Base-by-base conservation (phyloP, 2,888 invertebrate species). In the Nudaria mundana region DNA sequence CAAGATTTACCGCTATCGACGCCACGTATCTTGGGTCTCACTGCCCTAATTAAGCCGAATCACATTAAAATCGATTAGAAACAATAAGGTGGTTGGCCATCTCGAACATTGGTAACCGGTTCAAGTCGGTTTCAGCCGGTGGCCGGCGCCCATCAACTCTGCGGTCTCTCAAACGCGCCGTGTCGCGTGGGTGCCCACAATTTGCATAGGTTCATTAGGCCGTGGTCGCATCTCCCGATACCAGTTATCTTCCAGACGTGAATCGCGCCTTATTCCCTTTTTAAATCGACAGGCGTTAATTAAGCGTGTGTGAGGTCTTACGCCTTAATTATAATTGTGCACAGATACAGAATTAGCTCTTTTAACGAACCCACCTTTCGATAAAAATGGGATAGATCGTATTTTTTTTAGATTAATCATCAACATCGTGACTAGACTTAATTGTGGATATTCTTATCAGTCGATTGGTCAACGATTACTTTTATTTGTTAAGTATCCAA, bases 281-380 rank as follows among this genome's bases (percentile, higher is more conserved):
- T 60, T 64, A 48, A 51, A 55, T 66, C 56, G 55, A 51, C 64
- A 58, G 55, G 64, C 67, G 66, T 78, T 77, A 78, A 79, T 79
- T 77, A 76, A 77, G 60, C 63, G 51, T 65, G 81, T 74, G 81
- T 81, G 81, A 77, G 81, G 81, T 81, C 80, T 71, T 49, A 72
- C 81, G 77, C 81, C 71, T 77, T 74, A 66, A 70, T 71, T 78
- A 71, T 79, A 76, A 80, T 76, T 76, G 75, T 60, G 52, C 56
- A 49, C 56, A 61, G 70, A 68, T 68, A 63, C 64, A 48, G 68
- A 71, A 73, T 59, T 59, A 57, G 59, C 44, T 52, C 48, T 20
- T 38, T 37, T 37, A 42, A 37, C 37, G 37, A 42, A 37, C 33
- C 33, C 42, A 25, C 34, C 18, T 13, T n/a, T 13, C 11, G 33